These are phyloP conservation scores for Caenorhabditis wallacei DNA, from an alignment of 2,888 invertebrate species.

Conservation along the genomic window DNA sequence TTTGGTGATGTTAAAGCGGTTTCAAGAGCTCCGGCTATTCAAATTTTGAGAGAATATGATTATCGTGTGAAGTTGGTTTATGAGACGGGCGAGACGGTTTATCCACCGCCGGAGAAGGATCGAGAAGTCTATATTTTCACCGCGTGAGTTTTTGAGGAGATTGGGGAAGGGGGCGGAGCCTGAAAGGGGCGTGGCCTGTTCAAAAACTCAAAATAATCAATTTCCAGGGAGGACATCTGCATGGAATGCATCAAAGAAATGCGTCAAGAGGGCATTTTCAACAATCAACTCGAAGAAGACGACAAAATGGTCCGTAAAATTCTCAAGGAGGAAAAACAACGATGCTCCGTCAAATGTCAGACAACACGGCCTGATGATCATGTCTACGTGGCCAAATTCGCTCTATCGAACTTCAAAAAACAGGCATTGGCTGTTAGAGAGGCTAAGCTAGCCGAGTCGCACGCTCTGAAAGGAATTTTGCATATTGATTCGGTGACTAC, in stretches of 20 bases:
- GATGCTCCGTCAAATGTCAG: slow-evolving; percentile 59
- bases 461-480: slow-evolving; percentile 32
- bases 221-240: slow-evolving; percentile 76
- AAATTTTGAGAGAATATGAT: slow-evolving; percentile 71
- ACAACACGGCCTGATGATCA: slow-evolving; percentile 28
- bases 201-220: neutral
- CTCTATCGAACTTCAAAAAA: slow-evolving; percentile 63
- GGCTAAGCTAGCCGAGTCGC: slow-evolving; percentile 16
- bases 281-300: slow-evolving; percentile 65
- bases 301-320: slow-evolving; percentile 61
- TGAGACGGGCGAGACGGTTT: slow-evolving; percentile 45
- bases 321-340: slow-evolving; percentile 66
- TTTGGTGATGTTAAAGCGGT: slow-evolving; percentile 80
- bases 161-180: neutral
- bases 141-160: slow-evolving; percentile 34
- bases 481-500: slow-evolving; percentile 28
- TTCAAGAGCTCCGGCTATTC: slow-evolving; percentile 67
- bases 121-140: slow-evolving; percentile 56
- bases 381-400: slow-evolving; percentile 66
- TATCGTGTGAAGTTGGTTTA: slow-evolving; percentile 45
- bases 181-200: neutral
- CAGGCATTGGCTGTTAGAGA: slow-evolving; percentile 43
- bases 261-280: slow-evolving; percentile 73
- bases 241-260: slow-evolving; percentile 72
- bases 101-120: slow-evolving; percentile 48